Conservation (phyloP, 2,113 vertebrate genomes). For the Sminthopsis crassicaudata region DNA sequence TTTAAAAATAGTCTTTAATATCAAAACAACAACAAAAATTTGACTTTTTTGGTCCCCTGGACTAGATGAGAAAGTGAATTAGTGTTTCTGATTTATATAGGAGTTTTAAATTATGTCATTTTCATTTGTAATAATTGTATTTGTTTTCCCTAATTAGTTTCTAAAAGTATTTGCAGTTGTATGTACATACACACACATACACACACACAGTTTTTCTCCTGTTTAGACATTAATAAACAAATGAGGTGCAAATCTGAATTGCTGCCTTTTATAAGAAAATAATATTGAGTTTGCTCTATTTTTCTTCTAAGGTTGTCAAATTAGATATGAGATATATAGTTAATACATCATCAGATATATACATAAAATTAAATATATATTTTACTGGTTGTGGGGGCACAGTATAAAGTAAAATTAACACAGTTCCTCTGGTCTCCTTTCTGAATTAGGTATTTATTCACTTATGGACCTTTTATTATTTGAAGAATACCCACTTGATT, state of each 20-base stretch:
- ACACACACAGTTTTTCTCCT: neutral
- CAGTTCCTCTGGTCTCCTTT: neutral
- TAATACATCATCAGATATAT: slow-evolving; percentile 42
- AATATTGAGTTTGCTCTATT: neutral
- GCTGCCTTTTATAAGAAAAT: neutral
- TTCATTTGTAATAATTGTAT: neutral
- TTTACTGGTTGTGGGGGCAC: slow-evolving; percentile 11
- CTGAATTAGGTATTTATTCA: neutral
- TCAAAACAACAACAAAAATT: neutral
- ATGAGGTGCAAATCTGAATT: neutral
- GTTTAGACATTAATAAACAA: neutral
- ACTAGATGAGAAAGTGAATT: neutral
- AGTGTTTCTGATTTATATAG: neutral
- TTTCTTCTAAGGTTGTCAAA: slow-evolving; percentile 32
- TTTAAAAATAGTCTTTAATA: neutral
- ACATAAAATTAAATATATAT: slow-evolving; percentile 22
- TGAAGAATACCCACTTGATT: neutral
- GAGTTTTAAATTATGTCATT: neutral
- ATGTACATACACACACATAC: no score
- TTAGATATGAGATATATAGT: slow-evolving; percentile 30
- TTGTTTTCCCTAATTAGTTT: neutral
- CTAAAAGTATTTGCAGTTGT: neutral
- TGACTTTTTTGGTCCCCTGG: neutral
- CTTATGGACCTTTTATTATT: slow-evolving; percentile 42
- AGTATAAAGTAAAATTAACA: slow-evolving; percentile 30